A percentile compares a stretch with the other conserved stretches of the same genome.
Conservation (phyloP, 1,140 invertebrate genomes). For the Zaprionus africanus region DNA sequence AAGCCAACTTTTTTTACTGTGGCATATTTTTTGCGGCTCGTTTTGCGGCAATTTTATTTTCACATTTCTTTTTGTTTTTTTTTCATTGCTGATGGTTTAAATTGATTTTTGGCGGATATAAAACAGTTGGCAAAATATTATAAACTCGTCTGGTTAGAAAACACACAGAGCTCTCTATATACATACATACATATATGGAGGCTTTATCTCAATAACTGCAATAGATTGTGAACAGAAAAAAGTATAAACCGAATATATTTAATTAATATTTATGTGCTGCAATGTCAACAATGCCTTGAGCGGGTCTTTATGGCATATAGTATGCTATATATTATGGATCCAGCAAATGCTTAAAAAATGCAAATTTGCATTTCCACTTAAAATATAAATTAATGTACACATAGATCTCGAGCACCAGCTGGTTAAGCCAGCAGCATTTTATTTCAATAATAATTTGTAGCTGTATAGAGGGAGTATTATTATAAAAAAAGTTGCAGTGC, state of each 20-base stretch:
- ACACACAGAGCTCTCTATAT: not conserved
- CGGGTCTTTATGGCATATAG: not conserved
- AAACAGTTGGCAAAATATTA: slow-evolving; percentile 33
- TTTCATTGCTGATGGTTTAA: slow-evolving; percentile 22
- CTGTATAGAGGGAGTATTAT: not conserved
- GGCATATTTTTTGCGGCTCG: slow-evolving; percentile 58
- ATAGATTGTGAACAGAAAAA: not conserved
- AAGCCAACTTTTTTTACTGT: slow-evolving; percentile 69
- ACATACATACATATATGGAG: not conserved
- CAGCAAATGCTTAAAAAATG: not conserved
- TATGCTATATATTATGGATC: not conserved
- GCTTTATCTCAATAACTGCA: slow-evolving; percentile 4
- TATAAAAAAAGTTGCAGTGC: no score
- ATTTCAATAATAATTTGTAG: not conserved
- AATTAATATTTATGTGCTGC: slow-evolving; percentile 33
- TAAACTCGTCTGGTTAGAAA: not conserved
- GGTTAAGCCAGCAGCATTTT: not conserved
- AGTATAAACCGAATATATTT: slow-evolving; percentile 8
- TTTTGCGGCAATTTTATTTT: slow-evolving; percentile 56
- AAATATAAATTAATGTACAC: slow-evolving; percentile 7
- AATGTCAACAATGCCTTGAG: slow-evolving; percentile 21
- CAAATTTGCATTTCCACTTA: slow-evolving; percentile 1
- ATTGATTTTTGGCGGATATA: slow-evolving; percentile 47
- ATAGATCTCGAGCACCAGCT: not conserved
- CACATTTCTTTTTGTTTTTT: slow-evolving; percentile 7